Evolutionary conservation across 2,888 invertebrate species (phyloP).

Genomic region (Amphiduros pacificus): DNA sequence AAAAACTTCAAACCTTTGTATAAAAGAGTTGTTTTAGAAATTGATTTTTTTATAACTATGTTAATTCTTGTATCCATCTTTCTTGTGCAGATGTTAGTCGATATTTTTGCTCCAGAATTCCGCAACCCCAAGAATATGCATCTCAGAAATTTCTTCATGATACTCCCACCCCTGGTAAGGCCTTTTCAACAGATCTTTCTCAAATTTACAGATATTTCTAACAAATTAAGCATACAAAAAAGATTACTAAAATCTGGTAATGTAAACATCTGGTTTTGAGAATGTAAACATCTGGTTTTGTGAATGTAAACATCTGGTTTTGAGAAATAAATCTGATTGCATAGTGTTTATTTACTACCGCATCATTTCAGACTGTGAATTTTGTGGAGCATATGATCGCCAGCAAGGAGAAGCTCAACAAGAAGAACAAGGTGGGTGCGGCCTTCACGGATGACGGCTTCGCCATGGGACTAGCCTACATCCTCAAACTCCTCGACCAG

Average conservation of each 20-base stretch:
- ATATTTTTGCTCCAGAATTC: conserved; percentile 89
- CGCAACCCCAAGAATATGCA: conserved; percentile 84
- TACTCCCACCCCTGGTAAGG: conserved; percentile 77
- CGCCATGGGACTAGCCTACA: conserved; percentile 92
- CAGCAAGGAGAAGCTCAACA: conserved; percentile 88
- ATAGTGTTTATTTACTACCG: not conserved
- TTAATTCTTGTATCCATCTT: too few relatives aligned
- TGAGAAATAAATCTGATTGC: not conserved
- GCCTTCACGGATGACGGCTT: conserved; percentile 98
- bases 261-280: too few relatives aligned
- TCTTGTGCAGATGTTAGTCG: conserved; percentile 71
- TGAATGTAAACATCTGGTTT: too few relatives aligned
- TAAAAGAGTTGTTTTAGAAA: too few relatives aligned
- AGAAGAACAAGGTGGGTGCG: conserved; percentile 83
- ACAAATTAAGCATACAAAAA: too few relatives aligned
- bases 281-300: too few relatives aligned
- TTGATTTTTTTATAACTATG: too few relatives aligned
- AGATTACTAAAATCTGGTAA: too few relatives aligned
- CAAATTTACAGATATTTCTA: not conserved
- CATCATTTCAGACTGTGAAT: conserved; percentile 75
- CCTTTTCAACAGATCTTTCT: not conserved
- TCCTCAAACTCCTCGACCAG: conserved; percentile 86
- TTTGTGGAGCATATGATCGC: conserved; percentile 90
- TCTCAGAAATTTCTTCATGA: conserved; percentile 87
- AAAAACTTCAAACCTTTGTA: too few relatives aligned